These are phyloP conservation scores for Drosophila sulfurigaster DNA, from an alignment of 1,140 invertebrate species.

Conservation along the genomic window DNA sequence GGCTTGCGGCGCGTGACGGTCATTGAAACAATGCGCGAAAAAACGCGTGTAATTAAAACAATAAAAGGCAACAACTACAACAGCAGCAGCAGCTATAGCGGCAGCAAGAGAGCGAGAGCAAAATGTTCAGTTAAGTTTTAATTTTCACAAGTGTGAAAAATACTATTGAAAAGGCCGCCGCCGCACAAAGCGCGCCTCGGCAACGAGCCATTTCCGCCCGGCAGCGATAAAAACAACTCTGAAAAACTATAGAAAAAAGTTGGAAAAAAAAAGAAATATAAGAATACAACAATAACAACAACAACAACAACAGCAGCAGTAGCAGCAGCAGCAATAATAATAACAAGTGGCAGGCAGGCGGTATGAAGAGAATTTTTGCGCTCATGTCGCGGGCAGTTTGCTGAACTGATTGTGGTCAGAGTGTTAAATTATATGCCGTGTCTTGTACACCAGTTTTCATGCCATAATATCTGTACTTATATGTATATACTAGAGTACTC, in stretches of 20 bases:
- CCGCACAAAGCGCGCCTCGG: constrained; percentile 54
- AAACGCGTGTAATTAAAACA: constrained; percentile 82
- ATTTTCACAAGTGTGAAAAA: constrained; percentile 82
- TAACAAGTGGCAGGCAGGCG: neutral
- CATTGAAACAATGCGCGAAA: constrained; percentile 80
- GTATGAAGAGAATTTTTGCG: constrained; percentile 28
- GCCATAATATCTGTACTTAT: constrained; percentile 20
- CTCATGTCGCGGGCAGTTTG: constrained; percentile 12
- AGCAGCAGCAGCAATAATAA: neutral
- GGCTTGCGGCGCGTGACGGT: constrained; percentile 75
- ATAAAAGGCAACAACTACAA: constrained; percentile 67
- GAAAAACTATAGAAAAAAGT: constrained; percentile 12
- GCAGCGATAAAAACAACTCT: constrained; percentile 18
- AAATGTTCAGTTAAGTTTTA: constrained; percentile 81
- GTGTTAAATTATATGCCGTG: constrained; percentile 33
- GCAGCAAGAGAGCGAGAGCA: constrained; percentile 29
- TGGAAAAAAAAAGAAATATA: neutral
- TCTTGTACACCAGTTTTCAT: neutral
- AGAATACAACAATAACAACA: neutral
- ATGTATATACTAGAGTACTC: neutral
- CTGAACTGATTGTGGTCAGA: constrained; percentile 25
- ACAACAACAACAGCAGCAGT: neutral
- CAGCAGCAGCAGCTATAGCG: constrained; percentile 30
- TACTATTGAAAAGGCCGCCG: constrained; percentile 73
- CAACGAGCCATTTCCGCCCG: constrained; percentile 76